Base-by-base conservation (phyloP, 2,797 vertebrate genomes). In the Erethizon dorsatum region DNA sequence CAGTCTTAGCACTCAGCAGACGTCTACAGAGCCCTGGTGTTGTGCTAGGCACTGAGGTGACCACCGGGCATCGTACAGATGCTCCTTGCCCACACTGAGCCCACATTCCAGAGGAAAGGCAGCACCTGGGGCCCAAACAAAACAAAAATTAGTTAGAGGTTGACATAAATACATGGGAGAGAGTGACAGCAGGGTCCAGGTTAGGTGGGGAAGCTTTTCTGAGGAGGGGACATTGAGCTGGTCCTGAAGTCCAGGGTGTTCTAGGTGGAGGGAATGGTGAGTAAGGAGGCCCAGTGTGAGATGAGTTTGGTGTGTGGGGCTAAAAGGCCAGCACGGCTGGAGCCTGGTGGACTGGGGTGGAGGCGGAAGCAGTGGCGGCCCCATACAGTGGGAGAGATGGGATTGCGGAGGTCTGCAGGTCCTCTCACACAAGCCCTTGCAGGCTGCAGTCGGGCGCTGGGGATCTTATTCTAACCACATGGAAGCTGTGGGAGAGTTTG, bases 41-140 rank as follows among this genome's bases (percentile, higher is more conserved):
- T 14, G 0, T 22, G 5, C 15, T 69, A 61, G 18, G 0, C 0
- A 0, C 56, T 0, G 3, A 4, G 47, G 24, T 33, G 26, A 33
- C 50, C 67, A 33, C 9, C 8, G 37, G 86, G 17, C 2, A 6
- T 45, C 22, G 1, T 18, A 0, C 9, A 31, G 22, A 84, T 4
- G 15, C 10, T 78, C 12, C 24, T 47, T 41, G 57, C 50, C 28
- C 47, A 52, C 15, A 45, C 15, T 28, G 83, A 83, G 50, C n/a
- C n/a, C 54, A 63, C 6, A 2, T 45, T 75, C 5, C 13, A 54
- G 57, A 63, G 52, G 75, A 71, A 24, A 71, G 59, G 47, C 33
- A 71, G 33, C 54, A 20, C 41, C n/a, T 50, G 33, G 54, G 45
- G 22, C 28, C 41, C 69, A 61, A 57, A 69, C 22, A 26, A 63